Percentiles rank a stretch among this genome's conserved stretches.
Evolutionary conservation across 92 coral and sea anemone species (phyloP).

Genomic region (Muricea muricata): DNA sequence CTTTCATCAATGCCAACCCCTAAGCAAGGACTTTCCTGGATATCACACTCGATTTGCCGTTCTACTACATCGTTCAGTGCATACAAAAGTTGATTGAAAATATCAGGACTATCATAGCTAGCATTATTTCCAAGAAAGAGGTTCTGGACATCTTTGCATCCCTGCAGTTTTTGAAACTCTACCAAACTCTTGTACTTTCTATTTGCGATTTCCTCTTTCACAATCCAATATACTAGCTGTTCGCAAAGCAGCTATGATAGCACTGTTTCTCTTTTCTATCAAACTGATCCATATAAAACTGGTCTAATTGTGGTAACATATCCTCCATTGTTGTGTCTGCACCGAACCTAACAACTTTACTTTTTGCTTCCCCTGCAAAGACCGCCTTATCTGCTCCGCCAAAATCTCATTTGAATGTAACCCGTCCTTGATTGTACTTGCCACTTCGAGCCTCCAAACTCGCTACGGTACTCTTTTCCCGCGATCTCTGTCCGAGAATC

Average conservation of each 20-base stretch:
- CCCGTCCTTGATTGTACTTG: constrained; percentile 15
- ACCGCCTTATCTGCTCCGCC: background rate
- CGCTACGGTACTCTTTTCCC: constrained; percentile 49
- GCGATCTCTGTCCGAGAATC: constrained; percentile 14
- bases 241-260: constrained; percentile 35
- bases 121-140: constrained; percentile 52
- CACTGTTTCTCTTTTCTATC: constrained; percentile 23
- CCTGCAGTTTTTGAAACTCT: constrained; percentile 41
- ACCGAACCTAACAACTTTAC: too few relatives aligned
- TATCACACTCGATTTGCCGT: background rate
- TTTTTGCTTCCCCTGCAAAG: too few relatives aligned
- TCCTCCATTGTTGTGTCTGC: too few relatives aligned
- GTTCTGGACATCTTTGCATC: constrained; percentile 34
- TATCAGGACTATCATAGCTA: constrained; percentile 45
- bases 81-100: constrained; percentile 32
- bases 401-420: background rate
- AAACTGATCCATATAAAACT: background rate
- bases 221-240: constrained; percentile 53
- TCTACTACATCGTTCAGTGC: constrained; percentile 33
- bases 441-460: constrained; percentile 57
- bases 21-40: constrained; percentile 21
- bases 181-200: constrained; percentile 47
- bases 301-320: constrained; percentile 25
- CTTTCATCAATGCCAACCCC: constrained; percentile 47
- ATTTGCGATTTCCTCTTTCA: constrained; percentile 38